Percentiles rank a stretch among this genome's conserved stretches.
phyloP scores from a whole-genome alignment of 2,797 vertebrate species.

The Agapornis canus region DNA sequence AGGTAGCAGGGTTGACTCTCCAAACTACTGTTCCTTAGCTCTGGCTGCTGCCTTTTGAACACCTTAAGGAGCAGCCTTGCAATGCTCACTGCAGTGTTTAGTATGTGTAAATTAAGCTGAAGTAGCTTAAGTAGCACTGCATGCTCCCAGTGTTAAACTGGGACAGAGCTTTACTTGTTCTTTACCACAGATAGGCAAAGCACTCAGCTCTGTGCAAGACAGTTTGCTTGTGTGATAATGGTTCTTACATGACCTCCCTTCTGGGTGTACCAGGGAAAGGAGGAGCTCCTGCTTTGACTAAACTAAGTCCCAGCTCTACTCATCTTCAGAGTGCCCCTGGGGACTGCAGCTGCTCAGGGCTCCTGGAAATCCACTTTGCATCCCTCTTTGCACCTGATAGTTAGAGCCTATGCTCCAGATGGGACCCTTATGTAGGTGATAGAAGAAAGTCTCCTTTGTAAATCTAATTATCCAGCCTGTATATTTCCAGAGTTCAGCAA shows the following conservation, averaged over 20 bases:
- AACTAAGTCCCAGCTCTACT: neutral
- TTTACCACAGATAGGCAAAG: neutral
- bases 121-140: neutral
- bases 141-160: neutral
- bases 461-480: neutral
- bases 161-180: neutral
- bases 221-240: neutral
- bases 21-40: neutral
- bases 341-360: neutral
- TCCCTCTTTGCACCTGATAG: neutral
- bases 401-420: neutral
- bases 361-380: neutral
- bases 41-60: neutral
- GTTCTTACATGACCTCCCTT: neutral
- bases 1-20: neutral
- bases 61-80: neutral
- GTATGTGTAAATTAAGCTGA: neutral
- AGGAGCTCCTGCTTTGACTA: accelerated
- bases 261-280: neutral
- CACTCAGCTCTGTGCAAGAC: neutral
- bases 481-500: conserved; percentile 10
- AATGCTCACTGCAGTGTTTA: neutral
- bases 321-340: neutral
- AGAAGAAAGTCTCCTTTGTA: conserved; percentile 14
- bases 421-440: neutral